These are phyloP conservation scores for Tipula lateralis DNA, from an alignment of 2,888 invertebrate species.

Conservation along the genomic window DNA sequence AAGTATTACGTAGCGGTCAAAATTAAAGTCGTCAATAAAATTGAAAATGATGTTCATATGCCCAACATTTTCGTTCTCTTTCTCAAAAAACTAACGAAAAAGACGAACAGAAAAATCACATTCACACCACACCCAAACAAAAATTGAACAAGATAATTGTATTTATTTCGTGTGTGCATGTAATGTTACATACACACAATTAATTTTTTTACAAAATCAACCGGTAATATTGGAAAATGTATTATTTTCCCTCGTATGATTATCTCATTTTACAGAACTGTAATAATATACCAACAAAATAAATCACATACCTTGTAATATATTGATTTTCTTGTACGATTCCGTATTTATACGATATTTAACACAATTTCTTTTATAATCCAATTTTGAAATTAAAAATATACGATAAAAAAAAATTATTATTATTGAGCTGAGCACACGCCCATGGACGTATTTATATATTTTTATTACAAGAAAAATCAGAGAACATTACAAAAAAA, in stretches of 20 bases:
- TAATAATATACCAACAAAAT: not conserved
- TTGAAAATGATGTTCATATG: not conserved
- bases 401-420: not conserved
- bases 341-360: not conserved
- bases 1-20: constrained; percentile 29
- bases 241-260: not conserved
- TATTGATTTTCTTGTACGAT: not conserved
- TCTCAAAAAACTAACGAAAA: constrained; percentile 28
- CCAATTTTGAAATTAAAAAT: not conserved
- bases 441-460: constrained; percentile 29
- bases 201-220: not conserved
- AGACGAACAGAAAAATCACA: constrained; percentile 25
- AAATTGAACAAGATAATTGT: not conserved
- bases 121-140: constrained; percentile 30
- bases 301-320: not conserved
- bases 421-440: constrained; percentile 16
- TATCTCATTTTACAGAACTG: not conserved
- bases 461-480: constrained; percentile 20
- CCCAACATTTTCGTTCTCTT: constrained; percentile 7
- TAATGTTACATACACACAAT: too few species aligned
- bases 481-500: constrained; percentile 26
- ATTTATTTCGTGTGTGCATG: not conserved
- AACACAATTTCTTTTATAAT: not conserved
- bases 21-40: constrained; percentile 29
- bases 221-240: constrained; percentile 12